Conservation (phyloP, 2,113 vertebrate species). For the Zosterops japonicus region DNA sequence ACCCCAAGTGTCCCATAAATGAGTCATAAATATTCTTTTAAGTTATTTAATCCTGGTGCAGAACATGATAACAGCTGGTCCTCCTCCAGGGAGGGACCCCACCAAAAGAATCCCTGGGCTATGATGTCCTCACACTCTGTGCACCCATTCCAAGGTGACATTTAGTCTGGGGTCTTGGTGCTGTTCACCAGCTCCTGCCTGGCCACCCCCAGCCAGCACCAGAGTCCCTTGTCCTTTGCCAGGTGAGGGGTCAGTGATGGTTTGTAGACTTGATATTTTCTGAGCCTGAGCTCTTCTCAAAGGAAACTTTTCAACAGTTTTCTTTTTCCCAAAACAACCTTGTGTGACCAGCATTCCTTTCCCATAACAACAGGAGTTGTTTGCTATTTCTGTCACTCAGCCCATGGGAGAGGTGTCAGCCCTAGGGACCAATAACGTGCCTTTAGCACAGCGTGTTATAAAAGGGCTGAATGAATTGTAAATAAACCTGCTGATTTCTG, state of each 20-base stretch:
- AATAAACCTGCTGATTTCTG: no score
- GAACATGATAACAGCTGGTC: background rate
- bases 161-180: background rate
- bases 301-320: no score
- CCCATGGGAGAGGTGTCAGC: no score
- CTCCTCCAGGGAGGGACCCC: background rate
- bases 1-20: background rate
- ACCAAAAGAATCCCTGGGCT: background rate
- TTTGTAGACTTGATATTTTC: no score
- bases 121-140: background rate
- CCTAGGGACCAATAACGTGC: no score
- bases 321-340: no score
- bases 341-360: no score
- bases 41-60: background rate
- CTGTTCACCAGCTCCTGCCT: background rate
- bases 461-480: no score
- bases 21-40: background rate
- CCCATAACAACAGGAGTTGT: no score
- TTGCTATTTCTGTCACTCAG: no score
- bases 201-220: background rate
- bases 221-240: background rate
- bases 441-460: no score
- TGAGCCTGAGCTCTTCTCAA: no score
- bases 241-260: background rate
- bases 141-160: background rate